Evolutionary conservation across 2,797 vertebrate species (phyloP).

Genomic region (Somateria mollissima): DNA sequence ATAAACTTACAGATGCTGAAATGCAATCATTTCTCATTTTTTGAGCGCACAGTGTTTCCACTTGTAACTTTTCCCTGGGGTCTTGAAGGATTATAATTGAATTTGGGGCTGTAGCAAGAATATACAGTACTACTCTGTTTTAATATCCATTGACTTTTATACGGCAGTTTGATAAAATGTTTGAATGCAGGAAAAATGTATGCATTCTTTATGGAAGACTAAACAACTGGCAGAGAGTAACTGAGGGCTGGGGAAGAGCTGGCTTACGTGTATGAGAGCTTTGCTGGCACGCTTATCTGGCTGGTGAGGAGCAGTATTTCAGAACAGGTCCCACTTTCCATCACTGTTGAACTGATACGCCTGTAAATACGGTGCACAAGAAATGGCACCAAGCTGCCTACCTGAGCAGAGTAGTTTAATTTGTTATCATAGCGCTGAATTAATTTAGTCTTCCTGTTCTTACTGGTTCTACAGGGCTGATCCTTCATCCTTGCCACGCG

Average conservation of each 20-base stretch:
- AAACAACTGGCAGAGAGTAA: constrained; percentile 4
- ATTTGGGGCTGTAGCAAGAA: constrained; percentile 38
- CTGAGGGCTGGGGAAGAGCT: constrained; percentile 2
- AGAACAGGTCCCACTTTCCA: not conserved
- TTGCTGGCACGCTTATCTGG: not conserved
- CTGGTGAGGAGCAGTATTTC: not conserved
- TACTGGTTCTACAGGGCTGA: not conserved
- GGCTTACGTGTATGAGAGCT: not conserved
- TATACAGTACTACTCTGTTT: constrained; percentile 43
- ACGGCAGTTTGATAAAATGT: constrained; percentile 60
- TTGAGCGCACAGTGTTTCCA: constrained; percentile 40
- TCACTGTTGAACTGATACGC: not conserved
- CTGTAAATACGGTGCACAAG: not conserved
- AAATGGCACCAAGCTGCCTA: not conserved
- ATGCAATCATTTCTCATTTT: not conserved
- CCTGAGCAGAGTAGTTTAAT: not conserved
- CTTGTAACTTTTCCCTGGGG: constrained; percentile 60
- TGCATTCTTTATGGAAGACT: constrained; percentile 48
- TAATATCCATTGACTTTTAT: constrained; percentile 66
- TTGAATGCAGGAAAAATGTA: constrained; percentile 27
- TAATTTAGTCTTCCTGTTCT: not conserved
- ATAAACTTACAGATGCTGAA: constrained; percentile 17
- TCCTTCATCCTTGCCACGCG: not conserved
- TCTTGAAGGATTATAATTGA: constrained; percentile 55
- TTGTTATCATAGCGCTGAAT: not conserved